These are phyloP conservation scores for Pardalotus punctatus DNA, from an alignment of 2,113 vertebrate species.

Conservation along the genomic window DNA sequence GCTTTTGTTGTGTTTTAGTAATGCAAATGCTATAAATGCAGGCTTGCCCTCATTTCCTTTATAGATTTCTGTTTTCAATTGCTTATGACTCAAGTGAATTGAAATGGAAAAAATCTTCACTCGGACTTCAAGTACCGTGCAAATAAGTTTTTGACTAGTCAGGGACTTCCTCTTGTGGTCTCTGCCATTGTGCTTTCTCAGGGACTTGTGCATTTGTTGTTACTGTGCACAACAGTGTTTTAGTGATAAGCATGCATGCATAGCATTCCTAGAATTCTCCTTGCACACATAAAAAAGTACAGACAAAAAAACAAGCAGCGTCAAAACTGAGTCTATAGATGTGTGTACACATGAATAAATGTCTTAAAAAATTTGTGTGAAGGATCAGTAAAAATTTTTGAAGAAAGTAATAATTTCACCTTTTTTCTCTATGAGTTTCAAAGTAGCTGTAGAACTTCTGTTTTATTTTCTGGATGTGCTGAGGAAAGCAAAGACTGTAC, in stretches of 20 bases:
- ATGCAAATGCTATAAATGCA: not conserved
- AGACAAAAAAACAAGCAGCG: not conserved
- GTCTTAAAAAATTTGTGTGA: not conserved
- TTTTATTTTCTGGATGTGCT: not conserved
- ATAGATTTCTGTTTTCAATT: not conserved
- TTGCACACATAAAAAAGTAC: not conserved
- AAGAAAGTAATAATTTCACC: not conserved
- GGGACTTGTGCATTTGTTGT: not conserved
- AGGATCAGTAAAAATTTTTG: not conserved
- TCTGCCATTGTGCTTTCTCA: not conserved
- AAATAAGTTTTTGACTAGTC: not conserved
- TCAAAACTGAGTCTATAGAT: not conserved
- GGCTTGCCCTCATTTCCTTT: not conserved
- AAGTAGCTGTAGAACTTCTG: not conserved
- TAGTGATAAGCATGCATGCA: not conserved
- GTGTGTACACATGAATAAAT: not conserved
- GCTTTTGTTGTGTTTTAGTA: not conserved
- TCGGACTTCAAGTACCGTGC: not conserved
- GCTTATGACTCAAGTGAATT: not conserved
- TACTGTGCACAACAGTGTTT: not conserved
- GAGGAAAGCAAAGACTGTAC: not conserved
- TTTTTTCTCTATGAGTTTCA: not conserved
- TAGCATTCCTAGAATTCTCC: not conserved
- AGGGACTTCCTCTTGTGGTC: not conserved
- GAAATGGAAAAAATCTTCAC: not conserved